Conservation (phyloP, 2,113 vertebrate genomes). For the Onychostruthus taczanowskii region DNA sequence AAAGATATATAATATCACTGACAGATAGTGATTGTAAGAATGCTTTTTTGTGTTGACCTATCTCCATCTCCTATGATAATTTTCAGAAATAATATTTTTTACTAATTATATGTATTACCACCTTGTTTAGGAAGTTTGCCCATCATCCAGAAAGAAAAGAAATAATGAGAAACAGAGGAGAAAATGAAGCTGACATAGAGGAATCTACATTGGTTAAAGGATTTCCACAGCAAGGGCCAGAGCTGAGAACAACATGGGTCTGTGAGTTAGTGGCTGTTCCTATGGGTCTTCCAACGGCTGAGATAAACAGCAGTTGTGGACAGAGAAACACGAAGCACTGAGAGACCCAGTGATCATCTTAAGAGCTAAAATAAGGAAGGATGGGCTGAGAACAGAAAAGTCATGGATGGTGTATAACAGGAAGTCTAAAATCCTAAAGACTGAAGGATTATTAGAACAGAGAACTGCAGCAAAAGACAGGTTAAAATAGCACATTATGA, state of each 20-base stretch:
- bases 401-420: not conserved
- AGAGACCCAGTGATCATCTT: not conserved
- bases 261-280: not conserved
- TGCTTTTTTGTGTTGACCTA: not conserved
- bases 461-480: not conserved
- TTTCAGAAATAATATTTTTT: not conserved
- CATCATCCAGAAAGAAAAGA: not conserved
- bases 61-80: not conserved
- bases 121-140: not conserved
- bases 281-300: not conserved
- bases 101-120: fast-evolving
- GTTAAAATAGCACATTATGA: not conserved
- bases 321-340: not conserved
- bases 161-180: not conserved
- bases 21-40: not conserved
- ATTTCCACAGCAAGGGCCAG: not conserved
- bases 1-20: not conserved
- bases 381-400: not conserved
- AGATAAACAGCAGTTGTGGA: not conserved
- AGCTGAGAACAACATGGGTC: not conserved
- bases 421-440: not conserved
- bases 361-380: not conserved
- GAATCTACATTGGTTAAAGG: not conserved
- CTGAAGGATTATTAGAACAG: not conserved
- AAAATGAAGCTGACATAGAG: not conserved